Conservation (phyloP, 2,113 vertebrate species). For the Benitochromis conjunctus region DNA sequence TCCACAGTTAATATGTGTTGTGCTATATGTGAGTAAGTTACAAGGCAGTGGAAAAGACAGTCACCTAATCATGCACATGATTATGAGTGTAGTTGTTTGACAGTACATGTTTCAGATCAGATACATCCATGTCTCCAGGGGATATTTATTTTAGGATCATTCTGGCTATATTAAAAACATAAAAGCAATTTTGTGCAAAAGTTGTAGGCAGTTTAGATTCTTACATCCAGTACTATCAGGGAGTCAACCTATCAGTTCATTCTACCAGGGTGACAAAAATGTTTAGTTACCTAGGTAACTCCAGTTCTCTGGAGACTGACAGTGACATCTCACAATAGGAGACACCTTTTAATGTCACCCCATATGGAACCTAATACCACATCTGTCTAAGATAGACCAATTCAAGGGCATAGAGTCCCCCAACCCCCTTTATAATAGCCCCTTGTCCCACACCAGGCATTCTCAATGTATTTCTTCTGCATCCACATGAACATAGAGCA, state of each 20-base stretch:
- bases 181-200: background rate
- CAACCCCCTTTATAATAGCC: background rate
- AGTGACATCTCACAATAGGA: background rate
- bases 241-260: background rate
- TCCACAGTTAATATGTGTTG: background rate
- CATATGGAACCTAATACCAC: background rate
- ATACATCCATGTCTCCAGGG: background rate
- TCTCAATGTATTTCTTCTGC: background rate
- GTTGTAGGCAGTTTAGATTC: background rate
- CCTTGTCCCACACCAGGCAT: background rate
- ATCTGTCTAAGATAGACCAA: background rate
- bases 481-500: background rate
- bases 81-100: slow-evolving; percentile 1
- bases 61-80: background rate
- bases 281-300: background rate
- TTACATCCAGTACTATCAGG: background rate
- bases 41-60: background rate
- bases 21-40: background rate
- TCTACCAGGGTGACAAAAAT: background rate
- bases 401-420: background rate
- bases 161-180: background rate
- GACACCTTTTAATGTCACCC: background rate
- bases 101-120: slow-evolving; percentile 9
- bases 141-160: background rate
- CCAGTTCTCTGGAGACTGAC: background rate